These are phyloP conservation scores for Grallaria varia DNA, from an alignment of 2,113 vertebrate genomes.

Conservation along the genomic window DNA sequence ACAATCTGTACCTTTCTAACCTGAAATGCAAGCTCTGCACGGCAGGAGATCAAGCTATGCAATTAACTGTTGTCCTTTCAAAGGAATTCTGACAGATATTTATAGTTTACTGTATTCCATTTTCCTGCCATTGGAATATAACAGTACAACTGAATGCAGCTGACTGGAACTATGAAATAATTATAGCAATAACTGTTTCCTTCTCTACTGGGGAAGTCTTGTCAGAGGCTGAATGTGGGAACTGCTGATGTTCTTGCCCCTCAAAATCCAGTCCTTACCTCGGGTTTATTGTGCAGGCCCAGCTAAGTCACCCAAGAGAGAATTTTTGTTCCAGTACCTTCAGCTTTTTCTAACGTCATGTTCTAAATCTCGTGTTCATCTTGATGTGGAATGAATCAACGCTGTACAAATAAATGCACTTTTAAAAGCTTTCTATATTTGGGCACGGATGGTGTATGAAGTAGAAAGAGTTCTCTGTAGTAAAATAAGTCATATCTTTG, in stretches of 20 bases:
- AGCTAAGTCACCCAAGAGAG: background rate
- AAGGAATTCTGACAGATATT: slow-evolving; percentile 70
- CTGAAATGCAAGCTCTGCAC: slow-evolving; percentile 67
- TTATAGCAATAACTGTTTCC: slow-evolving; percentile 58
- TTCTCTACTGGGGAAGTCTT: slow-evolving; percentile 48
- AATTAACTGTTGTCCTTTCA: slow-evolving; percentile 71
- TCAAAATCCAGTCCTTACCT: background rate
- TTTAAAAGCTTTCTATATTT: slow-evolving; percentile 31
- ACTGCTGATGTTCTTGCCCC: slow-evolving; percentile 10
- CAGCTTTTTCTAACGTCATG: background rate
- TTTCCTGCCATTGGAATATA: slow-evolving; percentile 59
- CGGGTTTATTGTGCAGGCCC: background rate
- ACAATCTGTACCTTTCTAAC: slow-evolving; percentile 67
- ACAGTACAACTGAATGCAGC: slow-evolving; percentile 32
- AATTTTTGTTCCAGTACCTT: background rate
- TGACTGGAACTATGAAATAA: slow-evolving; percentile 70
- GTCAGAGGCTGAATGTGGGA: slow-evolving; percentile 29
- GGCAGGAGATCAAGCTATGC: slow-evolving; percentile 63
- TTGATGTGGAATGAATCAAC: background rate
- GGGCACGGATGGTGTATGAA: background rate
- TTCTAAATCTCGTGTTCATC: background rate
- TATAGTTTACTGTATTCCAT: slow-evolving; percentile 67
- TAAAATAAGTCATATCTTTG: slow-evolving; percentile 43
- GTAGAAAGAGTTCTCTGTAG: slow-evolving; percentile 36
- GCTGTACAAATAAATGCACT: background rate